A percentile compares a stretch with the other conserved stretches of the same genome.
These are phyloP conservation scores for Agelas oroides DNA, from an alignment of 37 sponge, comb jelly and placozoan genomes.

Conservation along the genomic window DNA sequence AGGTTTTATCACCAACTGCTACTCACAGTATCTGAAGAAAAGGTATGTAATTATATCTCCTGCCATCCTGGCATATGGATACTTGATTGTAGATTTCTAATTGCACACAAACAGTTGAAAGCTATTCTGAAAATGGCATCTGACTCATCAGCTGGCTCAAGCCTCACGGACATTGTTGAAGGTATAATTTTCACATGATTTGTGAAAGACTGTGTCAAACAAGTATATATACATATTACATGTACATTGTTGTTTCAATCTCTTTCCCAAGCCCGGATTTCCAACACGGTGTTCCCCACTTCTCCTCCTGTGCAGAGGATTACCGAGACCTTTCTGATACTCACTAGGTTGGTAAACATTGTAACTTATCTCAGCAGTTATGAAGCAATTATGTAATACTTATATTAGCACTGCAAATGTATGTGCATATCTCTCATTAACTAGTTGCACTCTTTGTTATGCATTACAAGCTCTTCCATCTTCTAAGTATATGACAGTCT, in stretches of 20 bases:
- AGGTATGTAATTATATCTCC: constrained; percentile 24
- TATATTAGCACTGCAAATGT: neutral
- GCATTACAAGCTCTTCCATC: too few species aligned
- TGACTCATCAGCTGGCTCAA: constrained; percentile 41
- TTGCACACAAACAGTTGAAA: constrained; percentile 17
- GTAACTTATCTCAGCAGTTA: too few species aligned
- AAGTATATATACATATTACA: neutral
- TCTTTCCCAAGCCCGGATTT: constrained; percentile 52
- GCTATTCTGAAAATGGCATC: constrained; percentile 43
- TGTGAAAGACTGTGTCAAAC: neutral
- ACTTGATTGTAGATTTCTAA: too few species aligned
- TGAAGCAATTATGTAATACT: too few species aligned
- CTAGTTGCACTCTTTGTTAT: too few species aligned
- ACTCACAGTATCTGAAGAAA: constrained; percentile 68
- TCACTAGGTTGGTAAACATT: neutral
- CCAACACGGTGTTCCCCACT: constrained; percentile 48
- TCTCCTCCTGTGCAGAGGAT: constrained; percentile 41
- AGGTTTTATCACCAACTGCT: constrained; percentile 67
- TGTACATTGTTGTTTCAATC: too few species aligned
- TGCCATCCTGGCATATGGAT: too few species aligned
- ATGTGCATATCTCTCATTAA: neutral
- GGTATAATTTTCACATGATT: constrained; percentile 27
- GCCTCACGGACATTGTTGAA: constrained; percentile 63
- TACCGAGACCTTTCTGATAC: constrained; percentile 19
- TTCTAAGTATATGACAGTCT: too few species aligned